Base-by-base conservation (phyloP, 2,888 invertebrate species). In the Anagyrus pseudococci region DNA sequence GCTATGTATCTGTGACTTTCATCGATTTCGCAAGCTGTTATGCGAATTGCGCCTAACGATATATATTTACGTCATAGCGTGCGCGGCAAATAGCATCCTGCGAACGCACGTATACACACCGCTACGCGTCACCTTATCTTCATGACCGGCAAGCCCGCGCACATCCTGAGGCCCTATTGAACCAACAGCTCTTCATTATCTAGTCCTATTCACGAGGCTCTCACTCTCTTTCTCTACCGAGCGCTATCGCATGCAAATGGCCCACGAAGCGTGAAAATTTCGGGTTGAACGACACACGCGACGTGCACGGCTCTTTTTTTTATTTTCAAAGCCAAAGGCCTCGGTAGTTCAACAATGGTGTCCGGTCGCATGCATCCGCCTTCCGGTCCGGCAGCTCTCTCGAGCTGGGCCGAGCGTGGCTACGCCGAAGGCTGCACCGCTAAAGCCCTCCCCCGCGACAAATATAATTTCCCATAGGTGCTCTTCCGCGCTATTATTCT, bases 401-500 rank as follows among this genome's bases (percentile, higher is more conserved):
- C 22, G 20, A 66, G 67, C 69, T 72, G 69, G 77, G 77, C 73
- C 67, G 70, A 75, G 76, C 73, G 52, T 44, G 59, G 58, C 52
- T 63, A 44, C 66, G 54, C 64, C 54, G 52, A 8, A n/a, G n/a
- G n/a, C n/a, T 10, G 17, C 17, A 22, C 3, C 50, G 26, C 25
- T 40, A 17, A 7, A 10, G 40, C 23, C 43, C 74, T 73, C 73
- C 46, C 23, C 46, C 73, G 71, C 75, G 70, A 75, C 79, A 77
- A 78, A 77, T 76, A 77, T 77, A 73, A 75, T 79, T 78, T 76
- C 73, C 75, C 72, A 50, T 53, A 48, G 61, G 66, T 68, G 72
- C 20, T 72, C 71, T 79, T 80, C 80, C 80, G 80, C 66, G 70
- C 75, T 71, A 76, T 80, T 76, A 73, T 77, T 79, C 67, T 15